A percentile compares a stretch with the other conserved stretches of the same genome.
These are phyloP conservation scores for Drosophila nebulosa DNA, from an alignment of 1,140 invertebrate genomes.

Conservation along the genomic window DNA sequence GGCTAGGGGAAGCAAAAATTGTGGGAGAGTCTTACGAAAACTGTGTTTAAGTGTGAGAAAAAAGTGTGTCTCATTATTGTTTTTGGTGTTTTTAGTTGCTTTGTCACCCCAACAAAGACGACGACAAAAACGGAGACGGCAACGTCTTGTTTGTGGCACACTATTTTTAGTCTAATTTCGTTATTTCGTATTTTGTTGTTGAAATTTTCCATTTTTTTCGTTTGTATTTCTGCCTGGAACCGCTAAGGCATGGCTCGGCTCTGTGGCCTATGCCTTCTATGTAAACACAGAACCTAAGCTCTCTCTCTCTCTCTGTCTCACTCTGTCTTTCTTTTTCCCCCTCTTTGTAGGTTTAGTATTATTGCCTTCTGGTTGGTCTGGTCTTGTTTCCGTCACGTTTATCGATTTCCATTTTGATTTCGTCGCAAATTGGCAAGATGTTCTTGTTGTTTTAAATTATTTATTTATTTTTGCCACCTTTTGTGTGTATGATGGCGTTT, in stretches of 20 bases:
- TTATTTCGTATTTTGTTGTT: neutral
- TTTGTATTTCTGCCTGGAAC: neutral
- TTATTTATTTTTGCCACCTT: constrained; percentile 8
- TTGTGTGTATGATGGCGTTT: neutral
- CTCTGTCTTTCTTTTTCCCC: neutral
- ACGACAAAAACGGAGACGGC: neutral
- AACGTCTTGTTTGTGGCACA: constrained; percentile 5
- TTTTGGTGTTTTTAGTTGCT: constrained; percentile 1
- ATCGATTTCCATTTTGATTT: constrained; percentile 10
- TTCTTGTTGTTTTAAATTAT: constrained; percentile 2
- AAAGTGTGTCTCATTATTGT: constrained; percentile 7
- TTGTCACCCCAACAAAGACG: neutral
- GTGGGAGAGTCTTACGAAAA: neutral
- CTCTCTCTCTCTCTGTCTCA: neutral
- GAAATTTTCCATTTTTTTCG: constrained; percentile 8
- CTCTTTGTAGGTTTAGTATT: neutral
- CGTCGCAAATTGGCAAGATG: neutral
- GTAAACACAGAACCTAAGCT: constrained; percentile 1
- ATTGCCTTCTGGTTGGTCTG: neutral
- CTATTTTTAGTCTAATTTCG: constrained; percentile 8
- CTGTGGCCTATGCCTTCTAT: neutral
- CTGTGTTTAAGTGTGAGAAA: constrained; percentile 2
- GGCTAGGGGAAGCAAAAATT: neutral
- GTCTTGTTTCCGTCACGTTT: constrained; percentile 4
- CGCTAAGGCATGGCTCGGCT: neutral